Conservation (phyloP, 2,797 vertebrate species). For the Hirundo rustica region DNA sequence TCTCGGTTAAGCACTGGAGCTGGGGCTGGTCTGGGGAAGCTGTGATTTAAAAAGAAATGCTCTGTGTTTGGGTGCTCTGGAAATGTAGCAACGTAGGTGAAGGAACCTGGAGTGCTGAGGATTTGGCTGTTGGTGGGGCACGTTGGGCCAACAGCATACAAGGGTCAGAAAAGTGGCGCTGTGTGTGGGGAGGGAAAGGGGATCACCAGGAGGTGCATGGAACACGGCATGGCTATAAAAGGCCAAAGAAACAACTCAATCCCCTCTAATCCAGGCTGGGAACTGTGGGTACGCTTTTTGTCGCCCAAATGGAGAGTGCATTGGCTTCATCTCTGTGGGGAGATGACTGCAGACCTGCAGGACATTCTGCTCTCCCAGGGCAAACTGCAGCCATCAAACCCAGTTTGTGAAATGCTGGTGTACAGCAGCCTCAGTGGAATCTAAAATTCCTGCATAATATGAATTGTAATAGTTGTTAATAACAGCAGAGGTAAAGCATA, state of each 20-base stretch:
- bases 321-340: accelerated
- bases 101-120: not conserved
- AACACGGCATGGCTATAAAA: accelerated
- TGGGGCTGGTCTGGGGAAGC: not conserved
- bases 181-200: not conserved
- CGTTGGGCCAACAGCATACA: accelerated
- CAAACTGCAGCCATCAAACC: not conserved
- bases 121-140: not conserved
- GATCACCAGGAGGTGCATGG: not conserved
- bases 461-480: not conserved
- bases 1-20: not conserved
- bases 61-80: not conserved
- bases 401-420: not conserved
- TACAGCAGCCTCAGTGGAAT: not conserved
- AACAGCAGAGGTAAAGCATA: not conserved
- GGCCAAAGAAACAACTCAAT: not conserved
- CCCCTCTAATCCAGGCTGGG: not conserved
- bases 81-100: accelerated
- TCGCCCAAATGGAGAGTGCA: not conserved
- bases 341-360: not conserved
- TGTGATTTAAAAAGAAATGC: not conserved
- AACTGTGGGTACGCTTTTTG: not conserved
- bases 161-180: not conserved
- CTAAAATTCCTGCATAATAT: not conserved
- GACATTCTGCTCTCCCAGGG: not conserved